Base-by-base conservation (phyloP, 2,113 vertebrate genomes). In the Ondatra zibethicus region DNA sequence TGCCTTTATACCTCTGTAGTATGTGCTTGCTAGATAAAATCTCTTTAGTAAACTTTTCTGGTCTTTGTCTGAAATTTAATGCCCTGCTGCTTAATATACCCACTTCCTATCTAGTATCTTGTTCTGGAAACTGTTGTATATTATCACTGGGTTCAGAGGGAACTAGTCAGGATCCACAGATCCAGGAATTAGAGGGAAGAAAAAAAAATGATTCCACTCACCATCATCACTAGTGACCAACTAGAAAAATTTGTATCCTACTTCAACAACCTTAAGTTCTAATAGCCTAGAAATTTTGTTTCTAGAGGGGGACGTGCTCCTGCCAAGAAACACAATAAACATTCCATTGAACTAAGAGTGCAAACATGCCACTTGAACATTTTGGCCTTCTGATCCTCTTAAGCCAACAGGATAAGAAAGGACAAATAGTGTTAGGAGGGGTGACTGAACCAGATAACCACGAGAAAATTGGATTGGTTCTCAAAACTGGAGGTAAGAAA, bases 1-100 rank as follows among this genome's bases (percentile, higher is more conserved):
- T 85, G 3, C 14, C 7, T 7, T 63, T 16, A 45, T 42, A 10
- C 1, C 1, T 5, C 12, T 5, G 0, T 21, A 73, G 45, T 65
- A n/a, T 42, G 4, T 73, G 19, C 0, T 27, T 81, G 14, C 70
- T 84, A 16, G 17, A 88, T 55, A 1, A 5, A 55, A 55, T 17
- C 4, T 63, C 0, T 90, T 75, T 27, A 94, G 33, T 50, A 78
- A 27, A 58, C 73, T 55, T 33, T 87, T 12, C 10, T 73, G 36
- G 2, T 94, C 25, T 93, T 89, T 65, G n/a, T 3, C 27, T 70
- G 14, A 27, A 80, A 52, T 85, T 65, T 36, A 19, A 39, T 65
- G 7, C 0, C 25, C 55, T 61, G 86, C 47, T 61, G 27, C n/a
- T 65, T 65, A 29, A 16, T 31, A 87, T 27, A 39, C 2, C 33